These are phyloP conservation scores for Diplodus puntazzo DNA, from an alignment of 2,797 vertebrate species.

Conservation along the genomic window DNA sequence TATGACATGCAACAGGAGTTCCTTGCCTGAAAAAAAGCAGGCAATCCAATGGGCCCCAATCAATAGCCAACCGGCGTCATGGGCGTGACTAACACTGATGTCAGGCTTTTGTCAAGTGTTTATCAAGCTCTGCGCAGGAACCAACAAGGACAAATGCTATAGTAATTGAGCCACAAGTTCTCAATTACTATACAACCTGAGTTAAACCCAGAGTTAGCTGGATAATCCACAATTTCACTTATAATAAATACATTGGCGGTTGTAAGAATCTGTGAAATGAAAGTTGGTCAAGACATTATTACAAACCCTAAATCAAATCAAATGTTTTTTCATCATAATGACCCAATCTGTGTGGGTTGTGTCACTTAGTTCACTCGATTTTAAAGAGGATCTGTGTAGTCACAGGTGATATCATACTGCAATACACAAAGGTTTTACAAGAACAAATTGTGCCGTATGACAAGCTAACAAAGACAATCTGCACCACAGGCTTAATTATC, in stretches of 20 bases:
- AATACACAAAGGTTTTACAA: conserved; percentile 8
- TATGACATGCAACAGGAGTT: no score
- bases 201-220: not conserved
- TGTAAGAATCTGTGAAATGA: no score
- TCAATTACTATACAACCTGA: not conserved
- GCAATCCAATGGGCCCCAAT: no score
- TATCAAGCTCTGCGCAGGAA: no score
- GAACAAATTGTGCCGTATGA: conserved; percentile 8
- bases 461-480: conserved; percentile 42
- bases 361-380: not conserved
- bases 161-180: not conserved
- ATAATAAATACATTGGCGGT: not conserved
- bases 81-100: no score
- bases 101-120: no score
- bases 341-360: not conserved
- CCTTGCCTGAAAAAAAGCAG: not conserved
- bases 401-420: not conserved
- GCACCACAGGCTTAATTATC: conserved; percentile 30
- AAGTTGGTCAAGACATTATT: not conserved
- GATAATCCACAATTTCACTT: not conserved
- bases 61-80: no score
- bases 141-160: no score
- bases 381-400: not conserved
- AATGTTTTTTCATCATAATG: not conserved
- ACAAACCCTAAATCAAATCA: not conserved